Evolutionary conservation across 2,113 vertebrate genomes (phyloP), one percentile per base, ranked within the genome.

Genomic region (Epinephelus lanceolatus): DNA sequence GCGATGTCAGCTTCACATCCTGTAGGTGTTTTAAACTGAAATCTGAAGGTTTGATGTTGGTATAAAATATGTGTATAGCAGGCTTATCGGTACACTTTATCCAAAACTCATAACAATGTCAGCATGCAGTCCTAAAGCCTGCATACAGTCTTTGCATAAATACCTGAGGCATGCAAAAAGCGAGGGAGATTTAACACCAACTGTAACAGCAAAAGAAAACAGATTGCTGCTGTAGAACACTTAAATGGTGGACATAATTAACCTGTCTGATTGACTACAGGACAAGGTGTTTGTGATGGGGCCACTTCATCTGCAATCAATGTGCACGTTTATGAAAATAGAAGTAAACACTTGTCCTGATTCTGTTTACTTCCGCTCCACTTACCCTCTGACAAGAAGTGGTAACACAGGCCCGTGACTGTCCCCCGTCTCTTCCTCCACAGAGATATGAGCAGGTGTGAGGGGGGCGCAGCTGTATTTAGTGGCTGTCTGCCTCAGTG

Each of bases 391-490:
- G 52, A 63, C 23, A 74, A 63, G 56, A 11, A 59, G 17, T 18
- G 55, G 85, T 59, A 84, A 59, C 47, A 65, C 51, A 69, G 15
- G 67, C 14, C 62, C 27, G 6, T n/a, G 66, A 69, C 52, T 5
- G 17, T 30, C 13, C 51, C n/a, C 45, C 30, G 63, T 57, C 45
- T 60, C 59, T 86, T 52, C 37, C 42, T 75, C 60, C 1, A 21
- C 25, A n/a, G 23, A 76, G 57, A 63, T 51, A 69, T 68, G 59
- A 33, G 27, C 59, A 76, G 61, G 56, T 59, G 61, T 71, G 25
- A 68, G 49, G 66, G 30, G 40, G 71, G 49, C 71, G 53, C 73
- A 79, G 76, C 51, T 88, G 77, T n/a, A 75, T 70, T 78, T 63
- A 63, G 37, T 60, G 23, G 14, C 80, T 65, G 71, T 71, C 70